phyloP scores from a whole-genome alignment of 2,888 invertebrate genomes.

The Notocelia uddmanniana region DNA sequence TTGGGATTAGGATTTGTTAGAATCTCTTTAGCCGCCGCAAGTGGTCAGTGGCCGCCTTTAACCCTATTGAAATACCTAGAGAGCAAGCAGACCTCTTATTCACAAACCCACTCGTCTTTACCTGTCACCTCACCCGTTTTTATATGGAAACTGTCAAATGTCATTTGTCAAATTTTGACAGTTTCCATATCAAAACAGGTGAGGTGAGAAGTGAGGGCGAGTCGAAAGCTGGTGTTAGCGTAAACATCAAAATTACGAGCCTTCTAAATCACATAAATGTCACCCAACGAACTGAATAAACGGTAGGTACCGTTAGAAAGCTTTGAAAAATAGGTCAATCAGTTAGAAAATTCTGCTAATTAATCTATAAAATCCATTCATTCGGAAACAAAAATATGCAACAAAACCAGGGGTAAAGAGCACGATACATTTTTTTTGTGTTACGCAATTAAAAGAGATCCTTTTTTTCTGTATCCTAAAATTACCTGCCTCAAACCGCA shows the following conservation, averaged over 20 bases:
- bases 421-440: not conserved
- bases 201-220: too few species aligned
- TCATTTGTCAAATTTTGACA: too few species aligned
- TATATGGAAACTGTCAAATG: too few species aligned
- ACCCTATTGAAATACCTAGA: too few species aligned
- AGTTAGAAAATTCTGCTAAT: not conserved
- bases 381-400: not conserved
- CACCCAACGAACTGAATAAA: not conserved
- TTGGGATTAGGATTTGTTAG: not conserved
- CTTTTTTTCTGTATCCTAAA: slow-evolving; percentile 9
- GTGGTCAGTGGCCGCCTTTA: too few species aligned
- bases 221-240: too few species aligned
- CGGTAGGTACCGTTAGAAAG: not conserved
- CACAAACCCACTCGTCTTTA: too few species aligned
- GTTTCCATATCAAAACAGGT: too few species aligned
- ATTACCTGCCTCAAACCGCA: slow-evolving; percentile 35
- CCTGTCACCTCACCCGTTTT: too few species aligned
- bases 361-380: not conserved
- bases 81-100: too few species aligned
- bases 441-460: slow-evolving; percentile 7
- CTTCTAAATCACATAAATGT: not conserved
- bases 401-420: not conserved
- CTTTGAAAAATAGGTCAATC: not conserved
- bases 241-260: not conserved
- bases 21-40: not conserved